These are phyloP conservation scores for Chloroceryle aenea DNA, from an alignment of 2,113 vertebrate species.

Conservation along the genomic window DNA sequence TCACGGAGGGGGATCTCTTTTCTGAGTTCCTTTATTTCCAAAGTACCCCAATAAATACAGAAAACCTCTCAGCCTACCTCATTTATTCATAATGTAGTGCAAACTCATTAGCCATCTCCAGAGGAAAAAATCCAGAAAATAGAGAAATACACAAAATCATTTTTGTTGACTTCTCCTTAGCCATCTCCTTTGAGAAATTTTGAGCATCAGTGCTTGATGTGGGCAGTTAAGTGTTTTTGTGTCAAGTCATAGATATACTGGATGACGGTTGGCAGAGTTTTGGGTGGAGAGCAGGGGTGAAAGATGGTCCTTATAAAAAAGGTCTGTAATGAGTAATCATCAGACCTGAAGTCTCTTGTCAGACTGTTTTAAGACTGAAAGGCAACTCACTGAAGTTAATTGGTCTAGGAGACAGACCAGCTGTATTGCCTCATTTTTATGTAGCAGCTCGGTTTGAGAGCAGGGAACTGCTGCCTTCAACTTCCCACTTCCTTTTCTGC, in stretches of 20 bases:
- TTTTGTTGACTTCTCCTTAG: not conserved
- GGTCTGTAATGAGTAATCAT: not conserved
- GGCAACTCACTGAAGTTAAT: not conserved
- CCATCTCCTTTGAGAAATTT: not conserved
- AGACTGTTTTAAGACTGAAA: not conserved
- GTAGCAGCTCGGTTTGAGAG: not conserved
- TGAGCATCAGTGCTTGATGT: not conserved
- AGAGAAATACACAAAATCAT: not conserved
- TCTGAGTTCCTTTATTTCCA: not conserved
- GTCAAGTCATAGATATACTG: not conserved
- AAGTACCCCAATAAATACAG: not conserved
- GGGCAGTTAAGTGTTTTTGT: not conserved
- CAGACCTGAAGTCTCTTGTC: not conserved
- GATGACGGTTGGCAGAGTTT: not conserved
- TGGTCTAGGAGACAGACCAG: not conserved
- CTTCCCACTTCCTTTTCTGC: not conserved
- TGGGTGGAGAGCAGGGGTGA: rapidly evolving
- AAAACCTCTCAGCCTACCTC: not conserved
- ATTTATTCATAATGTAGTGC: not conserved
- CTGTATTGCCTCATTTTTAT: not conserved
- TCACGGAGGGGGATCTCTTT: not conserved
- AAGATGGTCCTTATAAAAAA: rapidly evolving
- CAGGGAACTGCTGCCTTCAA: not conserved
- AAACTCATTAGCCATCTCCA: not conserved
- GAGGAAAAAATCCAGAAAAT: not conserved